Conservation (phyloP, 2,797 vertebrate species). For the Natrix natrix region DNA sequence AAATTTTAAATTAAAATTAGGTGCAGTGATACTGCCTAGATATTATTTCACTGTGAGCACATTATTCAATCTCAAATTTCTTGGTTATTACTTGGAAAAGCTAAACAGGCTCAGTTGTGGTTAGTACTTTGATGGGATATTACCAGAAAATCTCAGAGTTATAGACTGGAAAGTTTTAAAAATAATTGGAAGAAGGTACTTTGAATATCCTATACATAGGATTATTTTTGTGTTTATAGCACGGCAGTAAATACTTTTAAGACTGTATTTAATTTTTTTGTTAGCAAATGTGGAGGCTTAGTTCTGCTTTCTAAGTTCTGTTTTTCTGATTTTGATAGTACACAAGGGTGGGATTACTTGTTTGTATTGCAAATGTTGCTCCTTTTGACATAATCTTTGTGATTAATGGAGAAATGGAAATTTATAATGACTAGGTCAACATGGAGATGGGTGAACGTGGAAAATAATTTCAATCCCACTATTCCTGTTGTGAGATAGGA, state of each 20-base stretch:
- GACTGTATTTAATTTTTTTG: background rate
- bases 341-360: too few species aligned
- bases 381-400: background rate
- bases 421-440: background rate
- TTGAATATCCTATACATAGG: background rate
- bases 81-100: background rate
- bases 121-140: background rate
- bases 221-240: background rate
- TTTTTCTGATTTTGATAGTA: background rate
- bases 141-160: background rate
- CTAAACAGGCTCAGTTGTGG: background rate
- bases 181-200: background rate
- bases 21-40: background rate
- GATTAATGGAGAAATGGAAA: background rate
- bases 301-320: background rate
- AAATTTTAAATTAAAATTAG: background rate
- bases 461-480: background rate
- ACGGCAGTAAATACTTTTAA: background rate
- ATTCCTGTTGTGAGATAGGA: background rate
- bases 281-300: background rate
- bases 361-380: background rate
- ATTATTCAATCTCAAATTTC: background rate
- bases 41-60: background rate
- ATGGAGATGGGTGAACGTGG: background rate
- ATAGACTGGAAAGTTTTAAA: background rate